Base-by-base conservation (phyloP, 2,113 vertebrate species). In the Genyomyrus donnyi region DNA sequence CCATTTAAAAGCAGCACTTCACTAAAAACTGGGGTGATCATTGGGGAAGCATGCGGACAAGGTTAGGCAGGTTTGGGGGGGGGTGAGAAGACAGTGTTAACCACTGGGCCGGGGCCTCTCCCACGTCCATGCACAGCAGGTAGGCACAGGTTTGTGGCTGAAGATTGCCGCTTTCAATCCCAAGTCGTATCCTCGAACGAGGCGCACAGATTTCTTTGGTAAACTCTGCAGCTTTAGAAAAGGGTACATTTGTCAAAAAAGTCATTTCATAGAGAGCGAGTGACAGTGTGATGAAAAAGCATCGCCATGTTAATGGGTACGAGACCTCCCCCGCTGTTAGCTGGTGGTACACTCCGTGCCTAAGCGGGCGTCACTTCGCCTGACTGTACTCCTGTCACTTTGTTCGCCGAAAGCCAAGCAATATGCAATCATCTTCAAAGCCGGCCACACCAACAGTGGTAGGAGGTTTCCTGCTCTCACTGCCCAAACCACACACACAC, bases 331-430 rank as follows among this genome's bases (percentile, higher is more conserved):
- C 74, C 17, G 15, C 74, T 17, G 31, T 15, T 80, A 42, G 35
- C 31, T 80, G 74, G 74, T 70, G 62, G 62, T 70, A 80, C 74
- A 17, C 6, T 80, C 74, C 31, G 13, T 80, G 74, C 74, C 74
- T 39, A 42, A 39, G 74, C 31, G 35, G 74, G 35, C 35, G 35
- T 19, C 35, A 42, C 15, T 42, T 31, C 3, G n/a, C 62, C 62
- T 31, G 62, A 39, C 83, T 85, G 19, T 27, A 10, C 83, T 27
- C 46, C 83, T 85, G 83, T 49, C 45, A 85, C 46, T 46, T 13
- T 48, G 45, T 49, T 84, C 9, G 39, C 45, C 42, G 92, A 94
- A 90, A 93, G 92, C 92, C 89, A 88, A 90, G 91, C 91, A 56
- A 90, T 66, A 42, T 80, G 35, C 74, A 42, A 80, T 80, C 74